Evolutionary conservation across 2,888 invertebrate genomes (phyloP), one percentile per base, ranked within the genome.

Genomic region (Syritta pipiens): DNA sequence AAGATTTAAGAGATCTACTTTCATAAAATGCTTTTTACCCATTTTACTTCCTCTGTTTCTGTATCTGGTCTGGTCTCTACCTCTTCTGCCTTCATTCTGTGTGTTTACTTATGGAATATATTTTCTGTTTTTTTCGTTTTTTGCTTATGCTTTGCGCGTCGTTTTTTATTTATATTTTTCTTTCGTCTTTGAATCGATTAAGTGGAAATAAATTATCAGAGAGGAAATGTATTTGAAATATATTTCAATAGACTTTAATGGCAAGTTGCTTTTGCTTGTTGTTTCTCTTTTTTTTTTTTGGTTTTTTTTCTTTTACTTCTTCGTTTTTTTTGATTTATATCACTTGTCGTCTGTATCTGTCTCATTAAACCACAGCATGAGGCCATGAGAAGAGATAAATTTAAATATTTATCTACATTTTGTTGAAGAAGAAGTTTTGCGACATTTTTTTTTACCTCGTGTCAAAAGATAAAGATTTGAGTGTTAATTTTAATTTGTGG

Each of bases 121-220:
- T 46, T 59, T 59, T 14, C 17, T 3, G 20, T 57, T 7, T 10
- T 67, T 20, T 37, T 17, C 26, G 3, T 20, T 37, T 24, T 37
- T 1, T 51, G 26, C 6, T 48, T 32, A 30, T n/a, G 35, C 44
- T 35, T 19, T 22, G 9, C 48, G n/a, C 5, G 19, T 20, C 19
- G 32, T 24, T 46, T 75, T 55, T 14, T 51, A 26, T n/a, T n/a
- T n/a, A n/a, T n/a, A 40, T 48, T 6, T 24, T 53, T 46, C 14
- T 2, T 46, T 46, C 46, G 32, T 32, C 46, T 48, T 40, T 59
- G 37, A 65, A 77, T 71, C 71, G 71, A 77, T 77, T 77, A 59
- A 57, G 65, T 67, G 59, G 51, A 74, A 74, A 65, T 67, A 67
- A 67, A 74, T 59, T 44, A 74, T 65, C 63, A 42, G n/a, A 51